Base-by-base conservation (phyloP, 2,888 invertebrate species). In the Pyrgus malvae region DNA sequence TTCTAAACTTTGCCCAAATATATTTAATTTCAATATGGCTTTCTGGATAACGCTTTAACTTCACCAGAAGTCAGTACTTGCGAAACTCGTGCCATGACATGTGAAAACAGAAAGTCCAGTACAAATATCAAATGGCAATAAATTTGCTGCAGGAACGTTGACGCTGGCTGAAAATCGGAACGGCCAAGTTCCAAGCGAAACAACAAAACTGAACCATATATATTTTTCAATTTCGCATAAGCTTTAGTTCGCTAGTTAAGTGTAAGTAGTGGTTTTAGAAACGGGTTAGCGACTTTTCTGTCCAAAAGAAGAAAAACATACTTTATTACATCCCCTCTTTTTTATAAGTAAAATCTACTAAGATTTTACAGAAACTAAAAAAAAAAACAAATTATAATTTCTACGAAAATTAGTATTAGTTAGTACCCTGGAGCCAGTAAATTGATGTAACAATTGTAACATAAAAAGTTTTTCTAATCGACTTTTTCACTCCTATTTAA, bases 201-300 rank as follows among this genome's bases (percentile, higher is more conserved):
- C 77, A 84, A 81, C 82, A 80, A 83, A 85, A 86, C 80, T 80
- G 74, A 72, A 79, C 76, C 78, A 80, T 83, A 83, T 83, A 83
- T 85, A 83, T 83, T 80, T 77, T 9, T 17, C 37, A 16, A 64
- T 67, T 69, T 60, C 62, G 62, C 61, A 60, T 65, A 64, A 65
- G 64, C 71, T 76, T 70, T 75, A 74, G 77, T 76, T 77, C 73
- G 74, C 70, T 66, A 68, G 72, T 56, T 61, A 54, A 60, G 59
- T 64, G 66, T 62, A 65, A 66, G 63, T 60, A 61, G 55, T 31
- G 49, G 48, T 55, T 63, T 58, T 45, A 60, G 51, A 55, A 60
- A 62, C 60, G 61, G 11, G 12, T 19, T 35, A 12, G 12, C n/a
- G n/a, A n/a, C n/a, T n/a, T n/a, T n/a, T n/a, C n/a, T n/a, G n/a